These are phyloP conservation scores for Ethmia dodecea DNA, from an alignment of 2,888 invertebrate species.

Conservation along the genomic window DNA sequence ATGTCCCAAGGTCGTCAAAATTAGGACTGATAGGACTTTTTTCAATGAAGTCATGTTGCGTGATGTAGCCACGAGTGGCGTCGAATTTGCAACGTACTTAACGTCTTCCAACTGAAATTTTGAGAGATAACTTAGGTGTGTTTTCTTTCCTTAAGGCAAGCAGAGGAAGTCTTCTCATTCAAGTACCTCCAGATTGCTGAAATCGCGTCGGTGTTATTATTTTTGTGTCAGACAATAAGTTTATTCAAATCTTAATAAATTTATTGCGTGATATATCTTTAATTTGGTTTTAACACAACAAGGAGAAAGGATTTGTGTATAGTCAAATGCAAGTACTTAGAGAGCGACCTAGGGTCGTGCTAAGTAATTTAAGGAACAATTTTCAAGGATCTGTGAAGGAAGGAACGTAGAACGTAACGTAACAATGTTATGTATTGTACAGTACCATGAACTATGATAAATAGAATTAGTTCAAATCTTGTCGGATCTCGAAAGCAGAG, in stretches of 20 bases:
- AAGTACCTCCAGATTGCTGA: conserved; percentile 17
- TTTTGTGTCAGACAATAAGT: conserved; percentile 23
- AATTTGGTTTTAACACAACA: conserved; percentile 15
- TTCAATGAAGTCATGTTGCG: too few species aligned
- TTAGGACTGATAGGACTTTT: too few species aligned
- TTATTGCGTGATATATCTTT: conserved; percentile 19
- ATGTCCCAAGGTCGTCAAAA: too few species aligned
- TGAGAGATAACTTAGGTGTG: conserved; percentile 21
- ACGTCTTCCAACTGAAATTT: not conserved
- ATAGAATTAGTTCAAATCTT: too few species aligned
- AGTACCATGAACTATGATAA: too few species aligned
- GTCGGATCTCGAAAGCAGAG: too few species aligned
- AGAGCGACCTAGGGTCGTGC: too few species aligned
- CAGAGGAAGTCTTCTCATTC: conserved; percentile 31
- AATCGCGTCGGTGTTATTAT: conserved; percentile 23
- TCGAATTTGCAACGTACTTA: not conserved
- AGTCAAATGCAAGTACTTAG: conserved; percentile 15
- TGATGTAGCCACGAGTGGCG: not conserved
- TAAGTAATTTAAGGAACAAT: too few species aligned
- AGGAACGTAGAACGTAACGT: too few species aligned
- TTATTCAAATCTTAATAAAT: conserved; percentile 19
- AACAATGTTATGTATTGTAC: too few species aligned
- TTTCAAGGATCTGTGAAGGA: too few species aligned
- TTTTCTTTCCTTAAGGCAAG: conserved; percentile 61
- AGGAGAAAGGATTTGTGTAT: conserved; percentile 16